These are phyloP conservation scores for Rhineura floridana DNA, from an alignment of 2,113 vertebrate genomes.

Conservation along the genomic window DNA sequence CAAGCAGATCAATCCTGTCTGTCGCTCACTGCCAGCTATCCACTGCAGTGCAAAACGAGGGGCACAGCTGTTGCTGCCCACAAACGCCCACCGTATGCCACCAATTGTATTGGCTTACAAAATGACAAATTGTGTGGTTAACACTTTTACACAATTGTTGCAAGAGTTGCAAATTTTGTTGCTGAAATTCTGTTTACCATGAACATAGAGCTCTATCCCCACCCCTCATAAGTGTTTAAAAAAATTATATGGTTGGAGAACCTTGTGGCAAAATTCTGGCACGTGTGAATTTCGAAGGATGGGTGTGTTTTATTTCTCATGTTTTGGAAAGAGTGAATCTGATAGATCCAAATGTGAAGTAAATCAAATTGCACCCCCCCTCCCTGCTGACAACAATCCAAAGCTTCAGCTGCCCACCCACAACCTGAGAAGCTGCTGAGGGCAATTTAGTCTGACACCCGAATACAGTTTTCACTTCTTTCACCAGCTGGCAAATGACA, in stretches of 20 bases:
- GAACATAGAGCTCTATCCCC: no score
- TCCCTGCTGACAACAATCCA: accelerated
- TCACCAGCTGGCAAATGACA: constrained; percentile 16
- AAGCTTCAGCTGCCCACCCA: background rate
- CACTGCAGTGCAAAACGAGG: background rate
- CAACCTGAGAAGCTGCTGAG: background rate
- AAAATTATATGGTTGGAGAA: background rate
- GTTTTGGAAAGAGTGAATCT: no score
- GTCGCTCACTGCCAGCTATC: background rate
- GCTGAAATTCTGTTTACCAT: background rate
- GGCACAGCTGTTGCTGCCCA: background rate
- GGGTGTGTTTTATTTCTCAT: no score
- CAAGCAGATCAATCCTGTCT: no score
- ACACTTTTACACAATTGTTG: background rate
- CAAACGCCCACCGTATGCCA: background rate
- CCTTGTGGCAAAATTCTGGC: no score
- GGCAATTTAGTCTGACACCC: background rate
- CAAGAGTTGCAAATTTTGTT: background rate
- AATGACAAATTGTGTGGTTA: background rate
- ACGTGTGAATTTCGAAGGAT: no score
- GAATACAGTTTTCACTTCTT: background rate
- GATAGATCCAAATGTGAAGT: no score
- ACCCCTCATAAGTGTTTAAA: background rate
- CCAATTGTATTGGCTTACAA: background rate
- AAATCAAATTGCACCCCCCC: no score